A percentile compares a stretch with the other conserved stretches of the same genome.
Conservation (phyloP, 92 coral and sea anemone genomes). For the Virgularia gustaviana region DNA sequence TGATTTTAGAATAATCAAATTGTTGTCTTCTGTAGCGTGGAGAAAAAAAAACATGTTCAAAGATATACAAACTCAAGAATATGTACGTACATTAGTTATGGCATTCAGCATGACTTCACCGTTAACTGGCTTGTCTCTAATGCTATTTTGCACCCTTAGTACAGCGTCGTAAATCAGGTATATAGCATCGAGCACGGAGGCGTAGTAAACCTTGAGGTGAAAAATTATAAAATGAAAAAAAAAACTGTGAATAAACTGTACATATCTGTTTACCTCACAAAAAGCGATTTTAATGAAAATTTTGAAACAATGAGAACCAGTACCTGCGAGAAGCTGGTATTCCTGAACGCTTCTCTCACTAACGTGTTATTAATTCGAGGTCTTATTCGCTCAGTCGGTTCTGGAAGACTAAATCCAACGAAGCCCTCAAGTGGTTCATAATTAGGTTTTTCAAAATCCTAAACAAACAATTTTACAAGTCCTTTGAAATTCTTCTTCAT, state of each 20-base stretch:
- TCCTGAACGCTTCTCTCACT: background rate
- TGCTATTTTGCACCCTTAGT: background rate
- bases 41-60: background rate
- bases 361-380: background rate
- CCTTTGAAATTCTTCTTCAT: background rate
- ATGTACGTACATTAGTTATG: background rate
- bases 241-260: too few species aligned
- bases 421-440: slow-evolving; percentile 31
- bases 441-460: slow-evolving; percentile 9
- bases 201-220: slow-evolving; percentile 17
- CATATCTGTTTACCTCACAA: too few species aligned
- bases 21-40: too few species aligned
- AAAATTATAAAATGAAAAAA: too few species aligned
- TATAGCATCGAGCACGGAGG: slow-evolving; percentile 13
- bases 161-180: background rate
- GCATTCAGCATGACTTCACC: background rate
- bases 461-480: background rate
- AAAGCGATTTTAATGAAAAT: too few species aligned
- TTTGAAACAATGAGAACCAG: background rate
- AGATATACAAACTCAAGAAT: background rate
- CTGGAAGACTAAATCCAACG: slow-evolving; percentile 22
- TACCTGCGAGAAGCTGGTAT: slow-evolving; percentile 3
- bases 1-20: too few species aligned
- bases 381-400: background rate
- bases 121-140: background rate